A percentile compares a stretch with the other conserved stretches of the same genome.
Conservation (phyloP, 2,888 invertebrate species). For the Trissolcus brochymenae region DNA sequence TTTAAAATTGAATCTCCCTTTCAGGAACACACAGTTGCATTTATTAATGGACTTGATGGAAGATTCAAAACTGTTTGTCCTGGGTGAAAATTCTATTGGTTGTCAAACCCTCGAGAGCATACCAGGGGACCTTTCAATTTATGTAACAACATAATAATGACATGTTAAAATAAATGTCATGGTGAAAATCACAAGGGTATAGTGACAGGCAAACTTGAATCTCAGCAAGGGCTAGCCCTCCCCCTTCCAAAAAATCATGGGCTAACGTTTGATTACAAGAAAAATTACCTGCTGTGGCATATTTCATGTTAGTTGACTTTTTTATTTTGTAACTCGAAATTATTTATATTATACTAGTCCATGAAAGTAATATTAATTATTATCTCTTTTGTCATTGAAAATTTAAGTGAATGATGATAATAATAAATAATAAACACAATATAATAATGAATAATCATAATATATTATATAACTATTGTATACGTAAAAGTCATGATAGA, state of each 20-base stretch:
- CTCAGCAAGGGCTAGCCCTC: conserved; percentile 65
- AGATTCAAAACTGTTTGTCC: conserved; percentile 62
- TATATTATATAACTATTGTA: too few species aligned
- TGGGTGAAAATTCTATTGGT: conserved; percentile 70
- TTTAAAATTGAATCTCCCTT: not conserved
- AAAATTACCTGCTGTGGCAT: conserved; percentile 2
- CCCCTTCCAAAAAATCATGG: conserved; percentile 62
- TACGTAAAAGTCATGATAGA: too few species aligned
- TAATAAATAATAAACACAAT: too few species aligned
- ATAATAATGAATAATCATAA: too few species aligned
- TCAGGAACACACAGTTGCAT: conserved; percentile 2
- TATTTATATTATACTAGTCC: not conserved
- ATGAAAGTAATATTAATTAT: too few species aligned
- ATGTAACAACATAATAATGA: conserved; percentile 70
- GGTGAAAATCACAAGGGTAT: conserved; percentile 62
- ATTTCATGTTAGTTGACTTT: not conserved
- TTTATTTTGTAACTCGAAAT: not conserved
- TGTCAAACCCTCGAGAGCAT: conserved; percentile 65
- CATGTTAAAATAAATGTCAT: conserved; percentile 73
- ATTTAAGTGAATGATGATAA: too few species aligned
- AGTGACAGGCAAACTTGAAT: conserved; percentile 59
- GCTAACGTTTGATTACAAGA: conserved; percentile 62
- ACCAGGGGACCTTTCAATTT: conserved; percentile 69
- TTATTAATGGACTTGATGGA: conserved; percentile 45
- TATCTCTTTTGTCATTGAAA: too few species aligned